phyloP scores from a whole-genome alignment of 2,797 vertebrate genomes.

The Margarornis squamiger region DNA sequence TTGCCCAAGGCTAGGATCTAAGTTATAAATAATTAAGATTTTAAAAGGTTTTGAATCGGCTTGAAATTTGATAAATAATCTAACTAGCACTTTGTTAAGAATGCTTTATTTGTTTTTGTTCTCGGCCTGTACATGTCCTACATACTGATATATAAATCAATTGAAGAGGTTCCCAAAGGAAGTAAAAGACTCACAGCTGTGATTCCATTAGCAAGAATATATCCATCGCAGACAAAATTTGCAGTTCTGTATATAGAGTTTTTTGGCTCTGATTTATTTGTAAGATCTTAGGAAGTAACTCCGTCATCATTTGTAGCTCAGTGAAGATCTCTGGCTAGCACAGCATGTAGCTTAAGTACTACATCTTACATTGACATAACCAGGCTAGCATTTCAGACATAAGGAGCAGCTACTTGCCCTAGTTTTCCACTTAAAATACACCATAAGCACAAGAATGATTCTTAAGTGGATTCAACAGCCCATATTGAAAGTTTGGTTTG shows the following conservation, averaged over 20 bases:
- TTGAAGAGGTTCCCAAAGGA: background rate
- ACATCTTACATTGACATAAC: background rate
- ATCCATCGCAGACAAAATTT: background rate
- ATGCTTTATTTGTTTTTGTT: background rate
- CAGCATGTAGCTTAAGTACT: background rate
- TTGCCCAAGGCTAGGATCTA: background rate
- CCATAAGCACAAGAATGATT: background rate
- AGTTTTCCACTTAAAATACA: background rate
- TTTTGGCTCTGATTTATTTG: constrained; percentile 25
- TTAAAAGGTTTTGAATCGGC: background rate
- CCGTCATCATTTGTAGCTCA: background rate
- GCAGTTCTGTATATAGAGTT: background rate
- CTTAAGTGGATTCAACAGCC: background rate
- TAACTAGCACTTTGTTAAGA: background rate
- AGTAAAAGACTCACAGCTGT: background rate
- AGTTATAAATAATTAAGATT: background rate
- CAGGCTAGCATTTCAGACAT: background rate
- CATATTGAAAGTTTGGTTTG: background rate
- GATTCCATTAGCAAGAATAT: background rate
- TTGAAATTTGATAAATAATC: constrained; percentile 11
- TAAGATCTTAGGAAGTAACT: background rate
- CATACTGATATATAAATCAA: background rate
- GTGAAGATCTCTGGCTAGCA: background rate
- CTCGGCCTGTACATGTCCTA: background rate
- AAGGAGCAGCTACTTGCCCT: background rate